Percentiles rank a stretch among this genome's conserved stretches.
phyloP scores from a whole-genome alignment of 2,888 invertebrate species.

The Homarus gammarus region DNA sequence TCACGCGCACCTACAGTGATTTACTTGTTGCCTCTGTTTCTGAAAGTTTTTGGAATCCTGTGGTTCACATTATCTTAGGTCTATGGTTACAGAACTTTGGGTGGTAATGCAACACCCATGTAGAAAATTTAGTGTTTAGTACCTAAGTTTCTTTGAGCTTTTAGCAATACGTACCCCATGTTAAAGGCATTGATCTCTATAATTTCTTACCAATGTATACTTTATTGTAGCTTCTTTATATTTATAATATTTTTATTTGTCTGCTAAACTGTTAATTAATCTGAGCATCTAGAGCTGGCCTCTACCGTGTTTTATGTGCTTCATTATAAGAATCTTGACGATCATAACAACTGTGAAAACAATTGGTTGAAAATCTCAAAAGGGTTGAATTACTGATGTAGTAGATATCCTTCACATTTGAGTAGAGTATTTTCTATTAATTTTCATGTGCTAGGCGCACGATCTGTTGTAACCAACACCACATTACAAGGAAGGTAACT shows the following conservation, averaged over 20 bases:
- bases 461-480: background rate
- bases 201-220: background rate
- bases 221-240: background rate
- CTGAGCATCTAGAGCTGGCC: background rate
- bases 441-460: background rate
- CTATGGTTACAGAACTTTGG: background rate
- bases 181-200: constrained; percentile 23
- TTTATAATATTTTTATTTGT: background rate
- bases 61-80: background rate
- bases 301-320: too few species aligned
- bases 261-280: background rate
- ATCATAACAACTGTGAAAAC: too few species aligned
- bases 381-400: too few species aligned
- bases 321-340: too few species aligned
- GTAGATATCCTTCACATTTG: too few species aligned
- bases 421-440: too few species aligned
- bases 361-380: too few species aligned
- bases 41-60: too few species aligned
- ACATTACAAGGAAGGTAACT: too few species aligned
- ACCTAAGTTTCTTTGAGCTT: background rate
- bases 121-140: background rate
- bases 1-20: too few species aligned
- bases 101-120: background rate
- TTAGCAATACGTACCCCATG: background rate
- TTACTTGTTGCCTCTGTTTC: background rate